These are phyloP conservation scores for Arctocebus calabarensis DNA, from an alignment of 2,797 vertebrate species.

Conservation along the genomic window DNA sequence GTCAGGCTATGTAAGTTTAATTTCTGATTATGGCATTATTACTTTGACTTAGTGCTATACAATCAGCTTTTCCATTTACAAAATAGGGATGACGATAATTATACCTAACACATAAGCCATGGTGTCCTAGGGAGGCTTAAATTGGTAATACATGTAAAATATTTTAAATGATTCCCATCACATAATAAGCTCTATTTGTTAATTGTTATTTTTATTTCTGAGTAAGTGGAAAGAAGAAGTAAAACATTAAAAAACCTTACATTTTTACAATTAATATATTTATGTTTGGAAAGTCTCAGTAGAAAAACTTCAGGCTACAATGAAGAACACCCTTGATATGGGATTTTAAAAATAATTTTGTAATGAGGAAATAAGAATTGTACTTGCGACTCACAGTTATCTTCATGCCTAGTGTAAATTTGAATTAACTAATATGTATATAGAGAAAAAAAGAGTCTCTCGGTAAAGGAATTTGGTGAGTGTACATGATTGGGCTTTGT, in stretches of 20 bases:
- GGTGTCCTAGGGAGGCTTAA: not conserved
- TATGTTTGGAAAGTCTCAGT: not conserved
- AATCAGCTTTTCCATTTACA: not conserved
- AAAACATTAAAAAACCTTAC: not conserved
- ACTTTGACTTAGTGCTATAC: accelerated
- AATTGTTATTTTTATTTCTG: not conserved
- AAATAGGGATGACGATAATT: not conserved
- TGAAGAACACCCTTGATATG: not conserved
- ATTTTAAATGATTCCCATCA: not conserved
- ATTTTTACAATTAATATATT: not conserved
- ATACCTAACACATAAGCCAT: not conserved
- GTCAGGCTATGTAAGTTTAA: not conserved
- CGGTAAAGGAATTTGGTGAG: not conserved
- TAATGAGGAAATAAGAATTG: not conserved
- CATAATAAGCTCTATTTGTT: not conserved
- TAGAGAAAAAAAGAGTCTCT: not conserved
- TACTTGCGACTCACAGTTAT: not conserved
- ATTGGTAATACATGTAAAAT: not conserved
- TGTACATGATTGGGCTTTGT: not conserved
- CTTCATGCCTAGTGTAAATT: not conserved
- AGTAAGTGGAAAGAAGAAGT: not conserved
- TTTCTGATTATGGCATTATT: not conserved
- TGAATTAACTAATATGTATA: not conserved
- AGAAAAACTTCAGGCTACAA: not conserved
- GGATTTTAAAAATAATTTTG: slow-evolving; percentile 1